Conservation (phyloP, 1,140 invertebrate species). For the Chrysopa pallens region DNA sequence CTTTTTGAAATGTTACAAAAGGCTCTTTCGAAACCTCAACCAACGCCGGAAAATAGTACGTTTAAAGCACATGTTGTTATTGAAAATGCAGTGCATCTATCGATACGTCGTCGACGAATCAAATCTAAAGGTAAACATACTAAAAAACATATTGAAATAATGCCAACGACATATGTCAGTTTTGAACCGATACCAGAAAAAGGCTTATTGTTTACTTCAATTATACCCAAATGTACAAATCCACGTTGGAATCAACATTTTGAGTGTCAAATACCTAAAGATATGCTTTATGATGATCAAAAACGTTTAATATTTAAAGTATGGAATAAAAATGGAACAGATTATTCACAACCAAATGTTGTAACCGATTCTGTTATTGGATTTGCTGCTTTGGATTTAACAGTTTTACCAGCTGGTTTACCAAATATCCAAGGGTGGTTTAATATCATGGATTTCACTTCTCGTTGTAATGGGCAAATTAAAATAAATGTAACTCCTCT, state of each 20-base stretch:
- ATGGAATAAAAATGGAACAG: conserved; percentile 28
- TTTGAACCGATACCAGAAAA: conserved; percentile 25
- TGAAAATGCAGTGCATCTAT: conserved; percentile 34
- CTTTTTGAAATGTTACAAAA: too few relatives aligned
- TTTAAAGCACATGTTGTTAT: conserved; percentile 31
- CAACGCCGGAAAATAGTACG: neutral
- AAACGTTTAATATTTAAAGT: conserved; percentile 38
- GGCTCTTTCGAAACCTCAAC: too few relatives aligned
- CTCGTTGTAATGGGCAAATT: conserved; percentile 38
- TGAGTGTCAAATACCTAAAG: conserved; percentile 27
- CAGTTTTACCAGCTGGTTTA: conserved; percentile 27
- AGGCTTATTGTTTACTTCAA: conserved; percentile 25
- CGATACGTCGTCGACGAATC: conserved; percentile 23
- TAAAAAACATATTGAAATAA: conserved; percentile 12
- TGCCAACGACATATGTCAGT: conserved; percentile 37
- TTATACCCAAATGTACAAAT: conserved; percentile 28
- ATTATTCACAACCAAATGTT: conserved; percentile 21
- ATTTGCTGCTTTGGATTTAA: conserved; percentile 37
- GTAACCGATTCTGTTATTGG: conserved; percentile 33
- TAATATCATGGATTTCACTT: conserved; percentile 39
- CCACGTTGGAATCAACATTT: conserved; percentile 36
- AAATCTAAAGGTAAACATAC: conserved; percentile 10
- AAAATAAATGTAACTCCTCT: conserved; percentile 32
- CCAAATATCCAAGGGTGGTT: conserved; percentile 37
- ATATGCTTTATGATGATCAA: conserved; percentile 31